phyloP scores from a whole-genome alignment of 2,888 invertebrate species.

The Lutraria lutraria region DNA sequence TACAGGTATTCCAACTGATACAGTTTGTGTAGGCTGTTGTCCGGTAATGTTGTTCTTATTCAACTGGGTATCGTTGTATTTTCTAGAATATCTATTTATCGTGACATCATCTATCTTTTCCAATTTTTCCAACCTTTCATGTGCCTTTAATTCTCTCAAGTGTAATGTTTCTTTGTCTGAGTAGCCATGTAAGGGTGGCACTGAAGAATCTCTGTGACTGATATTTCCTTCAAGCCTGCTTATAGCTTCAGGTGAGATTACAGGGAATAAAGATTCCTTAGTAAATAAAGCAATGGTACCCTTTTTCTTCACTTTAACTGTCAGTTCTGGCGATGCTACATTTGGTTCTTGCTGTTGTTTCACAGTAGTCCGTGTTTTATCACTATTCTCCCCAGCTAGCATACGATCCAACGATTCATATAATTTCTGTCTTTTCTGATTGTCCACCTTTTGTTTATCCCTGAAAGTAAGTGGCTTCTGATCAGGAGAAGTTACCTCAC shows the following conservation, averaged over 20 bases:
- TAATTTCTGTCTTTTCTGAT: slow-evolving; percentile 60
- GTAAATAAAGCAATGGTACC: slow-evolving; percentile 44
- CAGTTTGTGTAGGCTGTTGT: not conserved
- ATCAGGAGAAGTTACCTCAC: not conserved
- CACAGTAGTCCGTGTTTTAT: slow-evolving; percentile 58
- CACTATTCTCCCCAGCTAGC: slow-evolving; percentile 58
- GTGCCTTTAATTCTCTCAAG: slow-evolving; percentile 55
- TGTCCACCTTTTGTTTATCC: slow-evolving; percentile 54
- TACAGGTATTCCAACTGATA: slow-evolving; percentile 51
- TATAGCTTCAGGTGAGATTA: slow-evolving; percentile 41
- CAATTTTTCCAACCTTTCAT: slow-evolving; percentile 49
- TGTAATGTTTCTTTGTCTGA: slow-evolving; percentile 47
- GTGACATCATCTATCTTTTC: slow-evolving; percentile 53
- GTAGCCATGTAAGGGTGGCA: slow-evolving; percentile 24
- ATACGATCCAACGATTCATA: slow-evolving; percentile 63
- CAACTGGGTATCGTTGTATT: not conserved
- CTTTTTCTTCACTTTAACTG: slow-evolving; percentile 31
- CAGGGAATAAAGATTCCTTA: slow-evolving; percentile 49
- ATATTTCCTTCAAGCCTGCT: slow-evolving; percentile 20
- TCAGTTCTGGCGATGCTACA: not conserved
- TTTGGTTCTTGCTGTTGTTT: slow-evolving; percentile 48
- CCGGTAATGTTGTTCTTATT: not conserved
- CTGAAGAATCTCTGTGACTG: slow-evolving; percentile 23
- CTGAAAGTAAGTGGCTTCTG: slow-evolving; percentile 50
- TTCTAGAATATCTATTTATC: slow-evolving; percentile 46